Conservation (phyloP, 1,140 invertebrate genomes). For the Orchestia grillus region DNA sequence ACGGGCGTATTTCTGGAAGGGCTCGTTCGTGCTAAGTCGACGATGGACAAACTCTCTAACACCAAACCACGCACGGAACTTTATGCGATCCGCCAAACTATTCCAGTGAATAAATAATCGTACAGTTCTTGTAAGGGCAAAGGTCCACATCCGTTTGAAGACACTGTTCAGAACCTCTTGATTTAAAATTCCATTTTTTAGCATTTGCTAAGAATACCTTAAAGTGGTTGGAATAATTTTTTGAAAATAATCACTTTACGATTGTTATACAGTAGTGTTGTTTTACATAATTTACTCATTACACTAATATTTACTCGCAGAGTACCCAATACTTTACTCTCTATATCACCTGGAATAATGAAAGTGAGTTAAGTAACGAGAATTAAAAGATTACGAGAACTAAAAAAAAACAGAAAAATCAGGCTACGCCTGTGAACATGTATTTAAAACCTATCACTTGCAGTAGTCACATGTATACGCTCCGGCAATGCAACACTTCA, state of each 20-base stretch:
- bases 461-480: too few relatives aligned
- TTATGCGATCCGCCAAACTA: neutral
- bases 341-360: neutral
- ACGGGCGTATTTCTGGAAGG: neutral
- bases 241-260: neutral
- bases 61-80: neutral
- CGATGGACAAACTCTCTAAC: neutral
- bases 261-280: neutral
- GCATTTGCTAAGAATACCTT: neutral
- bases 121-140: neutral
- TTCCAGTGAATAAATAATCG: neutral
- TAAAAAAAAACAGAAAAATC: neutral
- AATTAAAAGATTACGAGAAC: neutral
- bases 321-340: neutral
- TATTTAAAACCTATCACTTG: too few relatives aligned
- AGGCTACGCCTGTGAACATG: too few relatives aligned
- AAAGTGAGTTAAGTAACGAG: neutral
- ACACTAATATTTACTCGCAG: too few relatives aligned
- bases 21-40: neutral
- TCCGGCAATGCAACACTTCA: too few relatives aligned
- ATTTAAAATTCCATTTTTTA: too few relatives aligned
- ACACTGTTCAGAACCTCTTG: neutral
- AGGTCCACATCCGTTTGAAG: neutral
- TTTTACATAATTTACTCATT: too few relatives aligned
- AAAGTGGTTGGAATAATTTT: neutral